Percentiles rank a stretch among this genome's conserved stretches.
phyloP scores from a whole-genome alignment of 1,140 invertebrate species.

The Calliopsis andreniformis region DNA sequence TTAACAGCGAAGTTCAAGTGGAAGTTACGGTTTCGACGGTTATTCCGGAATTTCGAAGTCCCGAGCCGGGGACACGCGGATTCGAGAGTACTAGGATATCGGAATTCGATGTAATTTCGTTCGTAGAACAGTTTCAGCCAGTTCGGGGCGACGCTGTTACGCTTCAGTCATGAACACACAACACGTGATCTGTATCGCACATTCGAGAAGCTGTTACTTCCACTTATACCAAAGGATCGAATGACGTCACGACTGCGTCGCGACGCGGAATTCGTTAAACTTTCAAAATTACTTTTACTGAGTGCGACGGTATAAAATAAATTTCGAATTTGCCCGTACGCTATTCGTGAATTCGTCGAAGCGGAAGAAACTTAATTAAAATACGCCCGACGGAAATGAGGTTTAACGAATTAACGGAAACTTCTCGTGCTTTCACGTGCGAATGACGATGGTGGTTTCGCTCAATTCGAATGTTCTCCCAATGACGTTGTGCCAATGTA shows the following conservation, averaged over 20 bases:
- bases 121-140: not conserved
- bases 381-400: slow-evolving; percentile 3
- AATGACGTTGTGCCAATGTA: not conserved
- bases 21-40: not conserved
- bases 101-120: slow-evolving; percentile 36
- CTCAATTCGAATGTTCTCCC: not conserved
- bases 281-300: slow-evolving; percentile 27
- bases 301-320: not conserved
- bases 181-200: not conserved
- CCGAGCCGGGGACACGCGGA: not conserved
- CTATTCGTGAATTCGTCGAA: not conserved
- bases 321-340: slow-evolving; percentile 4
- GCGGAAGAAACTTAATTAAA: slow-evolving; percentile 36
- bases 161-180: slow-evolving; percentile 7
- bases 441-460: not conserved
- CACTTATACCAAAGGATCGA: not conserved
- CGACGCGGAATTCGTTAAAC: slow-evolving; percentile 30
- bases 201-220: not conserved
- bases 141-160: not conserved
- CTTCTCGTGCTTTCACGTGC: too few relatives aligned
- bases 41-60: slow-evolving; percentile 2
- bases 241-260: not conserved
- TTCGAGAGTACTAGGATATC: slow-evolving; percentile 2
- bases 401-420: slow-evolving; percentile 25
- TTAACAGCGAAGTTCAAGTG: not conserved